Conservation (phyloP, 2,888 invertebrate species). For the Napeogenes sylphis region DNA sequence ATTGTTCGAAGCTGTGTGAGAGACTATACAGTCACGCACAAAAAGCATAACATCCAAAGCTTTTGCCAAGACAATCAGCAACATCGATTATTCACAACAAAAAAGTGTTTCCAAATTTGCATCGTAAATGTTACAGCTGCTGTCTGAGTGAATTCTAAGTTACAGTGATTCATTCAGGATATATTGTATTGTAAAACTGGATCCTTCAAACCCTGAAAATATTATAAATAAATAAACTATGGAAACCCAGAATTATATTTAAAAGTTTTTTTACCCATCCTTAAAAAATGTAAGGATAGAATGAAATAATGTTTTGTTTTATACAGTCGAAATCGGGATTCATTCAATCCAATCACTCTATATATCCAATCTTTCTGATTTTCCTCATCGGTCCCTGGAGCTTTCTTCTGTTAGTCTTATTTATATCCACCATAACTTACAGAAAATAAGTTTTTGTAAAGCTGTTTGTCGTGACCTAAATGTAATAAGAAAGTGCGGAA, state of each 20-base stretch:
- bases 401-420: slow-evolving; percentile 10
- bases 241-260: not conserved
- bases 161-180: too few relatives aligned
- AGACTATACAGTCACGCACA: slow-evolving; percentile 30
- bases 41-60: slow-evolving; percentile 64
- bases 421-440: slow-evolving; percentile 6
- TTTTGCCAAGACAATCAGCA: slow-evolving; percentile 63
- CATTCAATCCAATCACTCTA: not conserved
- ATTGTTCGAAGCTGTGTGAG: slow-evolving; percentile 25
- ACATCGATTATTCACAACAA: slow-evolving; percentile 59
- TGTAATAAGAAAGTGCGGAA: not conserved
- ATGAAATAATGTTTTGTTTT: too few relatives aligned
- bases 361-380: slow-evolving; percentile 10
- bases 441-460: not conserved
- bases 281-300: too few relatives aligned
- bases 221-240: not conserved
- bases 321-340: too few relatives aligned
- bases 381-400: slow-evolving; percentile 10
- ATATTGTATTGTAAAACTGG: not conserved
- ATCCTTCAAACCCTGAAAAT: slow-evolving; percentile 9
- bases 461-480: not conserved
- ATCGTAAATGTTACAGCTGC: slow-evolving; percentile 36
- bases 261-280: too few relatives aligned
- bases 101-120: slow-evolving; percentile 11
- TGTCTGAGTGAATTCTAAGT: slow-evolving; percentile 35